Evolutionary conservation across 2,113 vertebrate species (phyloP).

Genomic region (Echinops telfairi): DNA sequence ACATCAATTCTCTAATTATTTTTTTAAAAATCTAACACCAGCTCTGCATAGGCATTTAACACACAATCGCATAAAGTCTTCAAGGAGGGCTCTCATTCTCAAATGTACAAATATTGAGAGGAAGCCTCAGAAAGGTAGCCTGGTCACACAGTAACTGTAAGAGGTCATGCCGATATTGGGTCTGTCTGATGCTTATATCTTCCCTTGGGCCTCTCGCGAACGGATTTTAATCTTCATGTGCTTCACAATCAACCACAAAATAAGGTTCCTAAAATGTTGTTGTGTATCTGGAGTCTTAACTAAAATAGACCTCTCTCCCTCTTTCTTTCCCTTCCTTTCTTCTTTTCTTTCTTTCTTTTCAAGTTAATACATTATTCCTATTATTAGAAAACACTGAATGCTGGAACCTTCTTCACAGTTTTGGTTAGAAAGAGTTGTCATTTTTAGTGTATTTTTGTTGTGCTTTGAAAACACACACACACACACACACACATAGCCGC

Average conservation of each 20-base stretch:
- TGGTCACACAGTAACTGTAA: neutral
- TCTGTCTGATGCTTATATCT: neutral
- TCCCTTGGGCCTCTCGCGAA: too few relatives aligned
- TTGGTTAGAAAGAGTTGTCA: neutral
- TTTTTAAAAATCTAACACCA: neutral
- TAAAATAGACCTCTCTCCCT: too few relatives aligned
- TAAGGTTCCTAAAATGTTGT: neutral
- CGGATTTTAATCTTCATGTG: neutral
- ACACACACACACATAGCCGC: neutral
- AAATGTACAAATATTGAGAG: neutral
- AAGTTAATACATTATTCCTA: neutral
- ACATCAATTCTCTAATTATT: neutral
- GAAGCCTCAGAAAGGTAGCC: neutral
- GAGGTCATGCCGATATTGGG: neutral
- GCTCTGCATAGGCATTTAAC: neutral
- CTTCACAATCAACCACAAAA: neutral
- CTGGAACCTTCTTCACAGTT: neutral
- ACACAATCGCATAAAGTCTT: neutral
- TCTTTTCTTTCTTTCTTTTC: neutral
- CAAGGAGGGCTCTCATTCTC: neutral
- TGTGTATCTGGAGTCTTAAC: too few relatives aligned
- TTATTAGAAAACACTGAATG: neutral
- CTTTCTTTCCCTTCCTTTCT: too few relatives aligned
- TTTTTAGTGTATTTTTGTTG: neutral
- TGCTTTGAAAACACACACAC: neutral